phyloP scores from a whole-genome alignment of 2,797 vertebrate genomes.

The Protonibea diacanthus region DNA sequence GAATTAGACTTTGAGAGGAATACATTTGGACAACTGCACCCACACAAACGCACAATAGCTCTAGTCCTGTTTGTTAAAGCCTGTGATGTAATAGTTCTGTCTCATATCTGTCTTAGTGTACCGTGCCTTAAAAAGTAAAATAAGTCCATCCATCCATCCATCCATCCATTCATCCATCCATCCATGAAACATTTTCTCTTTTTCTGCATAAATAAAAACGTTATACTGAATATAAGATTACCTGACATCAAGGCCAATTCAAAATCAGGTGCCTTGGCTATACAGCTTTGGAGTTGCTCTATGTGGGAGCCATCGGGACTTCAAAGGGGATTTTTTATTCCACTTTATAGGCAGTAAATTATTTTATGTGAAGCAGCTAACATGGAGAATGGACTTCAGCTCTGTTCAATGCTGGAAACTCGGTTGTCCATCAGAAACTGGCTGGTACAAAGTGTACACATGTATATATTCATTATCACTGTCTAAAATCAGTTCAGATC shows the following conservation, averaged over 20 bases:
- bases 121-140: not conserved
- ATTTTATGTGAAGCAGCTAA: not conserved
- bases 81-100: constrained; percentile 21
- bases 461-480: not conserved
- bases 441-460: not conserved
- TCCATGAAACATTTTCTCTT: too few relatives aligned
- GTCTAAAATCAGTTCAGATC: not conserved
- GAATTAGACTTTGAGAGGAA: not conserved
- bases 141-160: too few relatives aligned
- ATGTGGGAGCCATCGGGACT: not conserved
- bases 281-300: not conserved
- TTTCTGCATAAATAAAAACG: not conserved
- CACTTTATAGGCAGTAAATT: not conserved
- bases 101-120: not conserved
- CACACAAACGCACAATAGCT: constrained; percentile 25
- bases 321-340: not conserved
- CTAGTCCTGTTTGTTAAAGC: constrained; percentile 6
- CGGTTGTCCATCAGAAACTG: not conserved
- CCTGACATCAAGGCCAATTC: constrained; percentile 1
- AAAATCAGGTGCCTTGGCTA: not conserved
- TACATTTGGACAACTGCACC: constrained; percentile 19
- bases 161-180: too few relatives aligned
- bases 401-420: not conserved
- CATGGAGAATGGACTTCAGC: not conserved
- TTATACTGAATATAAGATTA: not conserved